Conservation (phyloP, 2,113 vertebrate genomes). For the Aptenodytes forsteri region DNA sequence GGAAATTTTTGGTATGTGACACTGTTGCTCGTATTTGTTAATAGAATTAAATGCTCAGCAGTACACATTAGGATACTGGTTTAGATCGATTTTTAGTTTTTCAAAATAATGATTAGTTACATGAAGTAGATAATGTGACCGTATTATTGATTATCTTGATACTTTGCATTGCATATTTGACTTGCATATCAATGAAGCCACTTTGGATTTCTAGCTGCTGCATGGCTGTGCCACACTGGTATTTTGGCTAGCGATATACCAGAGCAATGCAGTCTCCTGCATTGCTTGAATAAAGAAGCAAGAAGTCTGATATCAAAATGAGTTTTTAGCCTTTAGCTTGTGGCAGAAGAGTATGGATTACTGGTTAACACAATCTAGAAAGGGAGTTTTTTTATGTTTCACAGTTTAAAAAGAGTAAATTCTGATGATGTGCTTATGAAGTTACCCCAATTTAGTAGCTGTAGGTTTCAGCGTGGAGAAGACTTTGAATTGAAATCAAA, state of each 20-base stretch:
- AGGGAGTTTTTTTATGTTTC: accelerated
- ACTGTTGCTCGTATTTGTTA: neutral
- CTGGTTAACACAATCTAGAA: neutral
- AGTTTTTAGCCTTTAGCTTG: neutral
- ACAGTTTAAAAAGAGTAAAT: neutral
- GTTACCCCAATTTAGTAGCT: neutral
- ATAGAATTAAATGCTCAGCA: neutral
- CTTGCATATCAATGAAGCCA: neutral
- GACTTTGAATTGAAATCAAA: neutral
- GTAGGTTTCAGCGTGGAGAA: neutral
- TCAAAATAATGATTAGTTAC: neutral
- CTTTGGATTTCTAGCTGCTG: neutral
- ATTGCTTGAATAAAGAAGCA: neutral
- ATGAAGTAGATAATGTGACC: neutral
- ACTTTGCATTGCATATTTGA: neutral
- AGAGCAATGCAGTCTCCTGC: neutral
- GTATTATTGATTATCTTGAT: neutral
- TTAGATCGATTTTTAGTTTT: neutral
- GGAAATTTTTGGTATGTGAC: neutral
- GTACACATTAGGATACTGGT: neutral
- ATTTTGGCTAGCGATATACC: neutral
- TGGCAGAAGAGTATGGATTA: neutral
- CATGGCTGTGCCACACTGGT: neutral
- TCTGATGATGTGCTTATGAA: neutral
- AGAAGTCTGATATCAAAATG: neutral